Evolutionary conservation across 1,140 invertebrate species (phyloP).

Genomic region (Leptopilina clavipes): DNA sequence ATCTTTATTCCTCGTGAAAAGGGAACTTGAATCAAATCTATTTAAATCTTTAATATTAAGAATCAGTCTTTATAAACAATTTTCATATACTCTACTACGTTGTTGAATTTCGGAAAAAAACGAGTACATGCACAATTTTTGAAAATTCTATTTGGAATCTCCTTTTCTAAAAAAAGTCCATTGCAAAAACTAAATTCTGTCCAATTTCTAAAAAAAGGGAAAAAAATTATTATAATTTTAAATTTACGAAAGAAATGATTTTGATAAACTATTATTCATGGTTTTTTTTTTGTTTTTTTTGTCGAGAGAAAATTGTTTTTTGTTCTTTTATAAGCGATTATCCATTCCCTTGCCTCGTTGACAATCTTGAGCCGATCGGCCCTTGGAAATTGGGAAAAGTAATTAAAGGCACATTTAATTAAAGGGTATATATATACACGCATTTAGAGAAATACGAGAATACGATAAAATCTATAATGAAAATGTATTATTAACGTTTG

Average conservation of each 20-base stretch:
- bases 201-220: neutral
- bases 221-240: too few relatives aligned
- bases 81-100: constrained; percentile 24
- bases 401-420: neutral
- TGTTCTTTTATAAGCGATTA: neutral
- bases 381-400: neutral
- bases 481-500: neutral
- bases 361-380: neutral
- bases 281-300: too few relatives aligned
- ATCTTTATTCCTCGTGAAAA: neutral
- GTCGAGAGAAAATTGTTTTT: too few relatives aligned
- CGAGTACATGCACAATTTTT: neutral
- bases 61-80: neutral
- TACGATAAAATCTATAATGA: neutral
- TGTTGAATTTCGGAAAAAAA: neutral
- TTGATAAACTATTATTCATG: too few relatives aligned
- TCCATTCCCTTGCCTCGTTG: neutral
- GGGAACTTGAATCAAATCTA: neutral
- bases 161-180: neutral
- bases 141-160: neutral
- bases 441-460: neutral
- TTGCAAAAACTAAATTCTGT: neutral
- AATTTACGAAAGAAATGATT: too few relatives aligned
- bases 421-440: neutral
- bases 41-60: constrained; percentile 10